phyloP scores from a whole-genome alignment of 2,113 vertebrate species.

The Amazona vittata region DNA sequence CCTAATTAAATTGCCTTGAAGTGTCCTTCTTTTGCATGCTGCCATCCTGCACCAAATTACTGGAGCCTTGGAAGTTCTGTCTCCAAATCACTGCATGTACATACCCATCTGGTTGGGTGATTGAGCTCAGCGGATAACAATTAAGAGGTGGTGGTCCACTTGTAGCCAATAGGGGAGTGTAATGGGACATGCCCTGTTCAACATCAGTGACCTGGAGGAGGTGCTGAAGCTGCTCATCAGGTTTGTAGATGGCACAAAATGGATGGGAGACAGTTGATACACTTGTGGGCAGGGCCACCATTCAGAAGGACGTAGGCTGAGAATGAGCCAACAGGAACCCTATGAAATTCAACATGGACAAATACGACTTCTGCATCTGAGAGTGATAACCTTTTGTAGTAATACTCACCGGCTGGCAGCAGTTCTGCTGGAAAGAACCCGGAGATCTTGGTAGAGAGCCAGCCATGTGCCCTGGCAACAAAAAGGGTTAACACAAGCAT shows the following conservation, averaged over 20 bases:
- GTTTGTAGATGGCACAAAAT: neutral
- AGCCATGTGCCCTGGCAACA: neutral
- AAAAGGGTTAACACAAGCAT: fast-evolving
- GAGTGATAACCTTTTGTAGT: neutral
- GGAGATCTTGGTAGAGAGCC: neutral
- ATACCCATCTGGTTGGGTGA: neutral
- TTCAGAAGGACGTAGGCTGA: neutral
- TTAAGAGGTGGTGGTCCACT: neutral
- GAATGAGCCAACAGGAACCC: neutral
- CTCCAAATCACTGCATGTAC: neutral
- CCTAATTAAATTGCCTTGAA: neutral
- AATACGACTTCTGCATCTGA: neutral
- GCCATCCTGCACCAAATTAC: neutral
- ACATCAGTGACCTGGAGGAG: neutral
- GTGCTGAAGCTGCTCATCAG: neutral
- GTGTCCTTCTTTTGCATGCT: neutral
- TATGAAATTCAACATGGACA: neutral
- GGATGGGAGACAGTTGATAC: neutral
- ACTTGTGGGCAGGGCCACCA: too few relatives aligned
- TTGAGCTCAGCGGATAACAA: neutral
- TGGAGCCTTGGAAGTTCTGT: neutral
- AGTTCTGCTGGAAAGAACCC: neutral
- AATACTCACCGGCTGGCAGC: neutral
- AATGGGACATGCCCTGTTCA: neutral
- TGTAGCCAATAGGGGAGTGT: neutral